These are phyloP conservation scores for Gadus chalcogrammus DNA, from an alignment of 2,113 vertebrate species.

Conservation along the genomic window DNA sequence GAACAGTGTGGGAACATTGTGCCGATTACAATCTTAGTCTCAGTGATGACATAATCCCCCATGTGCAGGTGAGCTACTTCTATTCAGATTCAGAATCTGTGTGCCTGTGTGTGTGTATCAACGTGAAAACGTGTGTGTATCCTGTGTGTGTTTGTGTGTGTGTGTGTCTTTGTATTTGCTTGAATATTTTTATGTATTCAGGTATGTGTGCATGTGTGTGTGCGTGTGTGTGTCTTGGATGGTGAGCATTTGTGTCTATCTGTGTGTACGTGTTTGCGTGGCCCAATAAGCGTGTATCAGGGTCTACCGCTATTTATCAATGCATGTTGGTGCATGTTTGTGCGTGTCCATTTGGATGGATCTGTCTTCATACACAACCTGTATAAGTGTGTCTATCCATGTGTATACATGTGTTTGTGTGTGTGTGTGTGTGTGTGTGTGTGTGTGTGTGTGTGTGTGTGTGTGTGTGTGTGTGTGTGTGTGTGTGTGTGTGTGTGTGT, in stretches of 20 bases:
- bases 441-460: constrained; percentile 9
- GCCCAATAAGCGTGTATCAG: no score
- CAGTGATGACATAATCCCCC: no score
- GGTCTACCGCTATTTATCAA: no score
- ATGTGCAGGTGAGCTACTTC: no score
- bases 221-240: constrained; percentile 1
- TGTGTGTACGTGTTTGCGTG: no score
- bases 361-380: not conserved
- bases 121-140: no score
- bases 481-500: no score
- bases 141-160: not conserved
- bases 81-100: not conserved
- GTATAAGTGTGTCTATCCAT: not conserved
- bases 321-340: no score
- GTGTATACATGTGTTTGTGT: not conserved
- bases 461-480: not conserved
- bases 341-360: not conserved
- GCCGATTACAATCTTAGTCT: not conserved
- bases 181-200: not conserved
- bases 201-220: not conserved
- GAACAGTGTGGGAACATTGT: not conserved
- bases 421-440: not conserved
- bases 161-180: no score
- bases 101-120: not conserved
- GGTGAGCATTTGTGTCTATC: not conserved